Percentiles rank a stretch among this genome's conserved stretches.
phyloP scores from a whole-genome alignment of 2,888 invertebrate genomes.

The Chouioia cunea region DNA sequence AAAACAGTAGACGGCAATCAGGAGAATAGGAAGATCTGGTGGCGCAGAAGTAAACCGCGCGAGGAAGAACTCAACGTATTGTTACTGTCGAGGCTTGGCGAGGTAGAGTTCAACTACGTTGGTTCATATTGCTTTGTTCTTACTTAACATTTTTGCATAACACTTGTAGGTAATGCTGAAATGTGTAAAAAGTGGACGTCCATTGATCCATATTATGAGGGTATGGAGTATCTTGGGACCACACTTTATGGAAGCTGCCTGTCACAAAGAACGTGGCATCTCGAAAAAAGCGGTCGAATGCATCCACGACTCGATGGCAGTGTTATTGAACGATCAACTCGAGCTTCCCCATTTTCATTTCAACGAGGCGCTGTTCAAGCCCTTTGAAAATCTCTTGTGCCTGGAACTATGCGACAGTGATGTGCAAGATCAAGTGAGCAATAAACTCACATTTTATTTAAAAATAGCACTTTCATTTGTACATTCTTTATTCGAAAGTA shows the following conservation, averaged over 20 bases:
- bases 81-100: slow-evolving; percentile 86
- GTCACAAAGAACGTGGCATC: slow-evolving; percentile 88
- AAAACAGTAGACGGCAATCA: slow-evolving; percentile 59
- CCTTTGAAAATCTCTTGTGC: slow-evolving; percentile 94
- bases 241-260: slow-evolving; percentile 95
- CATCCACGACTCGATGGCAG: slow-evolving; percentile 92
- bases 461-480: too few species aligned
- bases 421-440: slow-evolving; percentile 77
- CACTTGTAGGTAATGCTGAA: slow-evolving; percentile 77
- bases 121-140: neutral
- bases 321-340: slow-evolving; percentile 86
- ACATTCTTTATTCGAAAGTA: slow-evolving; percentile 24
- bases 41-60: slow-evolving; percentile 64
- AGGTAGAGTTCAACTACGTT: slow-evolving; percentile 66
- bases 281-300: slow-evolving; percentile 93
- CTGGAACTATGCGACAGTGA: slow-evolving; percentile 94
- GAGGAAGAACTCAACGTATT: slow-evolving; percentile 68
- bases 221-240: slow-evolving; percentile 93
- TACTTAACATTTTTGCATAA: neutral
- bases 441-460: too few species aligned
- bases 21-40: slow-evolving; percentile 63
- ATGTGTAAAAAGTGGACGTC: slow-evolving; percentile 87
- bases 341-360: slow-evolving; percentile 95
- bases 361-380: slow-evolving; percentile 94
- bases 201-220: slow-evolving; percentile 90